Percentiles rank a stretch among this genome's conserved stretches.
Conservation (phyloP, 1,140 invertebrate genomes). For the Hyphantria cunea region DNA sequence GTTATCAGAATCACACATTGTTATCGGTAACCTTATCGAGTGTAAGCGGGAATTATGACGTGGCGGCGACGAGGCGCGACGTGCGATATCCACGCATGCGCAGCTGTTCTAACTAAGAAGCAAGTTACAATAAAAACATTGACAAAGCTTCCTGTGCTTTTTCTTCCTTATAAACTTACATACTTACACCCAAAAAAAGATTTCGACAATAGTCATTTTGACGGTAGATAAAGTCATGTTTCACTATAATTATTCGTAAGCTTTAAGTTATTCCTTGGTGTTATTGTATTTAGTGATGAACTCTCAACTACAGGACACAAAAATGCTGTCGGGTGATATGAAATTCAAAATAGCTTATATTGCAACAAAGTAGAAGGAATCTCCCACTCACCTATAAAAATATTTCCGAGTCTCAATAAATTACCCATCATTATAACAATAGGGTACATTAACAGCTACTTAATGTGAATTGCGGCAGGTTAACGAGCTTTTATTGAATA, state of each 20-base stretch:
- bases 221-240: not conserved
- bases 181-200: too few relatives aligned
- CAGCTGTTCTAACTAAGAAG: conserved; percentile 26
- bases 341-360: too few relatives aligned
- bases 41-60: conserved; percentile 11
- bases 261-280: not conserved
- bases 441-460: conserved; percentile 16
- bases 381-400: not conserved
- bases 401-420: conserved; percentile 16
- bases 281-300: not conserved
- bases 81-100: conserved; percentile 35
- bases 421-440: conserved; percentile 1
- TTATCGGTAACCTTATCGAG: conserved; percentile 12
- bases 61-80: conserved; percentile 10
- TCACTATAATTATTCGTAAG: not conserved
- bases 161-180: too few relatives aligned
- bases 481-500: conserved; percentile 29
- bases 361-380: conserved; percentile 16
- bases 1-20: not conserved
- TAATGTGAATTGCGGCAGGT: conserved; percentile 19
- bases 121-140: conserved; percentile 5
- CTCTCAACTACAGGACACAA: not conserved
- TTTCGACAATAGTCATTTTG: too few relatives aligned
- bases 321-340: too few relatives aligned
- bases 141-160: not conserved